Base-by-base conservation (phyloP, 2,888 invertebrate species). In the Drosophila siamana region DNA sequence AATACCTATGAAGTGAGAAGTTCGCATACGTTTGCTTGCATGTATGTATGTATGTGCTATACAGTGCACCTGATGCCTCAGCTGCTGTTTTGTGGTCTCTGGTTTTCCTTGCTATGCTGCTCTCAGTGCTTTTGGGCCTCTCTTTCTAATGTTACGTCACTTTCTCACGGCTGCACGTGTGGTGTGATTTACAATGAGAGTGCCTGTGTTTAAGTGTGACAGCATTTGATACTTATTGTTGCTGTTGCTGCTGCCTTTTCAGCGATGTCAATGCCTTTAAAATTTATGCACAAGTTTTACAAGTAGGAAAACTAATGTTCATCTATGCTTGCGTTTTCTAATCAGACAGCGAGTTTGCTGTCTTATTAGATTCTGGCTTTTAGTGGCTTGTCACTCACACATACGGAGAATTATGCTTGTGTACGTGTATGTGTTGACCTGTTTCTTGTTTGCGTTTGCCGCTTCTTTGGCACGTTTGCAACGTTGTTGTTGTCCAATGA, bases 131-230 rank as follows among this genome's bases (percentile, higher is more conserved):
- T 33, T 59, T 68, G 40, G 66, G 54, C 48, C 64, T 67, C 76
- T 88, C 77, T 78, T 66, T 86, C 80, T 74, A 79, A 77, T 74
- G 81, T 88, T 88, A 86, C 89, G 89, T 89, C 89, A 89, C 83
- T 85, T 88, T 85, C 84, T 78, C 84, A 86, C 88, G 86, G 55
- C 67, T 76, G 86, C 80, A 86, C 81, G 85, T 83, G 82, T 81
- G 48, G 48, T 76, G 52, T 59, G 73, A 64, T 33, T 77, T 61
- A 72, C 71, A 62, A 67, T 63, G 55, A 66, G 13, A 44, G 22
- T 41, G 36, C 28, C n/a, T 47, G 51, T 66, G 41, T 33, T 16
- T 64, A 26, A 67, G 40, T 48, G 19, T 69, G 33, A 46, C 44
- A 54, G 36, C 33, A 40, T 56, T 74, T 51, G 40, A 50, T 46